These are phyloP conservation scores for Semnornis frantzii DNA, from an alignment of 2,113 vertebrate genomes.

Conservation along the genomic window DNA sequence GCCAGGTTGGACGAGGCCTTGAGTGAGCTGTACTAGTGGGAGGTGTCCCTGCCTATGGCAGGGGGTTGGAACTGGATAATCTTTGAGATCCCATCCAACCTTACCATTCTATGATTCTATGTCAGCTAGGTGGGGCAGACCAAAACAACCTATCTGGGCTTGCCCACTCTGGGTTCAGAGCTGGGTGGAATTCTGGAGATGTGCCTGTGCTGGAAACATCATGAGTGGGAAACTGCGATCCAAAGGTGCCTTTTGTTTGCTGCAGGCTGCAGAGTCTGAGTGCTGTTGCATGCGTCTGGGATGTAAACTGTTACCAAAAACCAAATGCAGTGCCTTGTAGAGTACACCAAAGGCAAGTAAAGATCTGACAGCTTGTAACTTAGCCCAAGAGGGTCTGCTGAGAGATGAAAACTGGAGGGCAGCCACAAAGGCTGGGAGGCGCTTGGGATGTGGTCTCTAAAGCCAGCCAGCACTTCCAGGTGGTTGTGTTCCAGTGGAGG, in stretches of 20 bases:
- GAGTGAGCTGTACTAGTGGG: too few species aligned
- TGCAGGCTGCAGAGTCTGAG: background rate
- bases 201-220: background rate
- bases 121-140: background rate
- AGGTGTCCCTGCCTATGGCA: too few species aligned
- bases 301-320: background rate
- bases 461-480: background rate
- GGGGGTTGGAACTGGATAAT: too few species aligned
- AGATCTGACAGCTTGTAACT: background rate
- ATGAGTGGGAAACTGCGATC: background rate
- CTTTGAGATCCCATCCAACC: too few species aligned
- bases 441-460: background rate
- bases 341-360: background rate
- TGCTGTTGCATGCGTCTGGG: background rate
- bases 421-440: background rate
- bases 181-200: rapidly evolving
- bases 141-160: background rate
- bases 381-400: background rate
- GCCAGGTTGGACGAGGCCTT: too few species aligned
- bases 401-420: rapidly evolving
- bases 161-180: background rate
- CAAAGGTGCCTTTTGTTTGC: background rate
- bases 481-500: too few species aligned
- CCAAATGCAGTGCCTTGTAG: background rate
- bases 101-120: too few species aligned